phyloP scores from a whole-genome alignment of 2,113 vertebrate species.

The Lynx canadensis region DNA sequence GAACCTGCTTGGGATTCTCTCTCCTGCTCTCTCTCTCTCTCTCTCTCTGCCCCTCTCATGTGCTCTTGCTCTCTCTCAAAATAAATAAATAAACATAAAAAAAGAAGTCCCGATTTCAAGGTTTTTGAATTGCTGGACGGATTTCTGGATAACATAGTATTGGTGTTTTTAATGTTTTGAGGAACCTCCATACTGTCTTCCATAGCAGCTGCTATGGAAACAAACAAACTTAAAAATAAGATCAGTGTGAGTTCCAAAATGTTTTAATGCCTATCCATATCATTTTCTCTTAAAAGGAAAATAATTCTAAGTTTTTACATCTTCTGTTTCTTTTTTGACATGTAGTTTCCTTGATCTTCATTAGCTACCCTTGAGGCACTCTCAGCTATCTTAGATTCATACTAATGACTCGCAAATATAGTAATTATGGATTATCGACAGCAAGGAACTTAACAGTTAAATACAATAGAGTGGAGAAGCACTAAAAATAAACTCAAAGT shows the following conservation, averaged over 20 bases:
- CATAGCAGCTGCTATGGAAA: too few relatives aligned
- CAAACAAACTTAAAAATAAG: too few relatives aligned
- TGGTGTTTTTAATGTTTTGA: too few relatives aligned
- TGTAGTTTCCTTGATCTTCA: background rate
- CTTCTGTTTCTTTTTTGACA: background rate
- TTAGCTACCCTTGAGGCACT: background rate
- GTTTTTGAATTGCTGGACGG: too few relatives aligned
- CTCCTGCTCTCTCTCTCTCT: too few relatives aligned
- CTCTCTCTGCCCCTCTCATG: too few relatives aligned
- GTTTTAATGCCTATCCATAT: background rate
- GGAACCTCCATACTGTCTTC: too few relatives aligned
- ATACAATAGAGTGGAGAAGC: background rate
- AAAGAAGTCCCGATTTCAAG: too few relatives aligned
- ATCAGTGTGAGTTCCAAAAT: background rate
- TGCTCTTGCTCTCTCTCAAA: too few relatives aligned
- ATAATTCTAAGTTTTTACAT: background rate
- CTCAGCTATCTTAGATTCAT: background rate
- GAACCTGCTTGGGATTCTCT: too few relatives aligned
- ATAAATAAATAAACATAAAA: too few relatives aligned
- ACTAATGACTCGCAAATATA: background rate
- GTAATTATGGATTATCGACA: background rate
- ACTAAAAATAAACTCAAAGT: background rate
- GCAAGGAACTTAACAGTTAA: background rate
- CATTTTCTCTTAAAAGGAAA: slow-evolving; percentile 2
- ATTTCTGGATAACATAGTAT: too few relatives aligned